phyloP scores from a whole-genome alignment of 1,140 invertebrate genomes.

The Hyphantria cunea region DNA sequence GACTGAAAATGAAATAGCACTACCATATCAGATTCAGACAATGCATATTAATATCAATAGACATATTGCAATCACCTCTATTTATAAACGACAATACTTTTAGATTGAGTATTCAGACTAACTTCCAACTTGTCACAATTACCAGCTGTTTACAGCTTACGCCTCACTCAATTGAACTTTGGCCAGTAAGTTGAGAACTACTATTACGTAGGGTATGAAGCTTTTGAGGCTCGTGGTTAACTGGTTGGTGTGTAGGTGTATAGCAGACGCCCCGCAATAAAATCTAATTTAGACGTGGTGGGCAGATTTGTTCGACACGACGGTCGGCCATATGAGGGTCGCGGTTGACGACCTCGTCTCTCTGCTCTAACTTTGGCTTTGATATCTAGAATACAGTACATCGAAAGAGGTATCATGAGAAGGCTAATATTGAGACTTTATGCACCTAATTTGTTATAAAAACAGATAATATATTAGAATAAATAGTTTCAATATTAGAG shows the following conservation, averaged over 20 bases:
- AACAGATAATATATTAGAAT: too few species aligned
- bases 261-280: conserved; percentile 75
- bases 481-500: too few species aligned
- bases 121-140: conserved; percentile 60
- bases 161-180: conserved; percentile 61
- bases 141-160: conserved; percentile 57
- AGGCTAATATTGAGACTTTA: too few species aligned
- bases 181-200: conserved; percentile 45
- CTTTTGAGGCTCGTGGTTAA: conserved; percentile 12
- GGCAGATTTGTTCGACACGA: conserved; percentile 72
- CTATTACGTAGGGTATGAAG: conserved; percentile 7
- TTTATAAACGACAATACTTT: conserved; percentile 27
- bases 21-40: too few species aligned
- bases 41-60: too few species aligned
- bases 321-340: conserved; percentile 48
- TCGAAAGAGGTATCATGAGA: too few species aligned
- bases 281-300: conserved; percentile 79
- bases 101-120: conserved; percentile 42
- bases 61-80: conserved; percentile 2
- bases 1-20: too few species aligned
- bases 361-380: conserved; percentile 18
- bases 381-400: neutral
- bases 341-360: conserved; percentile 67
- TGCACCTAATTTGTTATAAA: too few species aligned
- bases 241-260: conserved; percentile 49